A percentile compares a stretch with the other conserved stretches of the same genome.
These are phyloP conservation scores for Danio rerio DNA, from an alignment of 2,113 vertebrate genomes.

Conservation along the genomic window DNA sequence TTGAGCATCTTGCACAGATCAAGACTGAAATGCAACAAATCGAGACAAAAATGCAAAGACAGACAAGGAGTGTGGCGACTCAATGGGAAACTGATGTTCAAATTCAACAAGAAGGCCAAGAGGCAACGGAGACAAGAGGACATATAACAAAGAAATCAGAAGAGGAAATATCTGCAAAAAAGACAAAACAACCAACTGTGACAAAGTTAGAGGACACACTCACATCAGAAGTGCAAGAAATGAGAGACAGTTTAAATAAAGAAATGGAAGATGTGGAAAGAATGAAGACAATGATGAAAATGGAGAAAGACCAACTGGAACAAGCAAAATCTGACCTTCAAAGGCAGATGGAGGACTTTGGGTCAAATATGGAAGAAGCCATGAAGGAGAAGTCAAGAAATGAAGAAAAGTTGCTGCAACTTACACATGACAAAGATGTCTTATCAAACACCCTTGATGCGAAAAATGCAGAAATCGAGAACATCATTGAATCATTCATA, in stretches of 20 bases:
- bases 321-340: background rate
- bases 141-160: background rate
- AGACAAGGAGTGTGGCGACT: constrained; percentile 8
- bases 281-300: background rate
- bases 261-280: constrained; percentile 8
- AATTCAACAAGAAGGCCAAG: background rate
- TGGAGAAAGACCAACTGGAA: constrained; percentile 13
- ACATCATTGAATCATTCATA: background rate
- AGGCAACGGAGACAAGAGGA: background rate
- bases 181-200: background rate
- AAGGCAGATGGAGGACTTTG: constrained; percentile 7
- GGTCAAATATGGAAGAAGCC: constrained; percentile 4
- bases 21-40: constrained; percentile 25
- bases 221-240: background rate
- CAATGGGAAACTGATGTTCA: constrained; percentile 21
- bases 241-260: background rate
- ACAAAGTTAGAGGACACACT: background rate
- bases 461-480: constrained; percentile 30
- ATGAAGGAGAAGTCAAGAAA: constrained; percentile 1
- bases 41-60: background rate
- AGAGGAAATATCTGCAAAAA: too few species aligned
- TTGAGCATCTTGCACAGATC: constrained; percentile 33
- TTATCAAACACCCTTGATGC: background rate
- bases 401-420: background rate
- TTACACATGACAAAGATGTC: constrained; percentile 7